Conservation (phyloP, 1,140 invertebrate species). For the Heliconius nattereri region DNA sequence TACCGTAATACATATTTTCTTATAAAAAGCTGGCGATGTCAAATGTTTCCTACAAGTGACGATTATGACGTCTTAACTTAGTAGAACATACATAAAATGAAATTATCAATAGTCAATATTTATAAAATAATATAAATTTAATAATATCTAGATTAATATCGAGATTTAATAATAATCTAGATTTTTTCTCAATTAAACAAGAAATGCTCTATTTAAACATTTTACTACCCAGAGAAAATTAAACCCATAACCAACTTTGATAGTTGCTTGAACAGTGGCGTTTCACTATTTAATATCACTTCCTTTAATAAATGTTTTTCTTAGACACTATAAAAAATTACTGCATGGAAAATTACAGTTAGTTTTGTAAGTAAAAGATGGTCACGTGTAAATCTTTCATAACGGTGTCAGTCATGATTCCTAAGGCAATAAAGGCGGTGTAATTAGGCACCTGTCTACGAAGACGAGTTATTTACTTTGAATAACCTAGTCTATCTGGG, state of each 20-base stretch:
- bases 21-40: conserved; percentile 13
- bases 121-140: no score
- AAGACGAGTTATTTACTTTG: neutral
- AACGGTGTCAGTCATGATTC: conserved; percentile 1
- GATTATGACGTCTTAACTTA: no score
- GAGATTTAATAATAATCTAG: no score
- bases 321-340: neutral
- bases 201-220: neutral
- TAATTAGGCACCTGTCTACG: conserved; percentile 2
- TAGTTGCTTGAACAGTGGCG: no score
- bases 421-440: neutral
- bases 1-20: conserved; percentile 21
- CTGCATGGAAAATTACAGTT: neutral
- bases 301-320: neutral
- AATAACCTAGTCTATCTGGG: neutral
- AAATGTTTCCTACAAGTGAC: neutral
- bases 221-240: no score
- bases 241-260: no score
- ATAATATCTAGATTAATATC: no score
- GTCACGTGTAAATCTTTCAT: neutral
- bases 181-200: no score
- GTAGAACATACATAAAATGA: no score
- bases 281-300: neutral
- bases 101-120: no score
- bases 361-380: neutral